Base-by-base conservation (phyloP, 2,113 vertebrate genomes). In the Poecilia latipinna region DNA sequence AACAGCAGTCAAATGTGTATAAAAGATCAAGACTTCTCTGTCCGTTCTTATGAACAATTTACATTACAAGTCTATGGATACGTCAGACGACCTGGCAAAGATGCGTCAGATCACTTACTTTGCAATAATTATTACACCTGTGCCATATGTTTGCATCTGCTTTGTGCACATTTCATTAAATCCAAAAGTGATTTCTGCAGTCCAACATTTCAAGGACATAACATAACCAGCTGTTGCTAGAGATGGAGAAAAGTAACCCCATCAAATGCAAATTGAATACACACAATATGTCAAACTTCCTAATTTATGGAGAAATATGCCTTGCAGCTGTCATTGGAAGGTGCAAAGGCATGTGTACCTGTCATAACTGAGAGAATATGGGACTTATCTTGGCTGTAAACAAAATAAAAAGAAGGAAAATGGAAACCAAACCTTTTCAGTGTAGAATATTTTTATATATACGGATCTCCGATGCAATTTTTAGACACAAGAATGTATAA, bases 261-360 rank as follows among this genome's bases (percentile, higher is more conserved):
- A 68, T 81, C 66, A 68, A 80, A 83, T 82, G 76, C 73, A 85
- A 85, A 85, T 82, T 68, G n/a, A 66, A 28, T 63, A 51, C 75
- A 31, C 54, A 79, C 42, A 74, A 51, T 48, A 77, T 69, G 72
- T 71, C 60, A 76, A 69, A 73, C 37, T 31, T 57, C 60, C 13
- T 79, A 73, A 84, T 84, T 44, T 79, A 87, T 83, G 70, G 65
- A 84, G 68, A 83, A 71, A 71, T 84, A 84, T 84, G 74, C 74
- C 72, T 70, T 32, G 78, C 72, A 81, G 33, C 61, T 80, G 80
- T 79, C 70, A 68, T 19, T 1, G 37, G 68, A 68, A 31, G 62
- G 35, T 24, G 44, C 72, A 54, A 63, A 67, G n/a, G n/a, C 8
- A 66, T 60, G 39, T 64, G n/a, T 72, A 65, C 63, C 61, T 69